These are phyloP conservation scores for Zapornia atra DNA, from an alignment of 2,113 vertebrate species.

Conservation along the genomic window DNA sequence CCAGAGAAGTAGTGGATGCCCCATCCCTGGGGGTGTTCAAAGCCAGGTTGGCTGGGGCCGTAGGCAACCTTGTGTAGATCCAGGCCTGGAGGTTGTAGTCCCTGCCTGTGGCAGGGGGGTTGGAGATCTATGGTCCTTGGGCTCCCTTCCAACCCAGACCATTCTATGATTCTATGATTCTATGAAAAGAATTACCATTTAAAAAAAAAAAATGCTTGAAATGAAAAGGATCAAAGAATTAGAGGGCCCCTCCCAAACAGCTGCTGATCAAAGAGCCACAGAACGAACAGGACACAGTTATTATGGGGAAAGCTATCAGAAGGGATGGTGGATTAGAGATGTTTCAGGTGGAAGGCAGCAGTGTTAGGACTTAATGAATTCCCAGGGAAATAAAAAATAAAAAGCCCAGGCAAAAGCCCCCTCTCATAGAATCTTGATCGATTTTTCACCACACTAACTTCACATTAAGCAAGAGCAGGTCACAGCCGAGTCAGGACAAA, in stretches of 20 bases:
- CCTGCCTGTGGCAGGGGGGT: no score
- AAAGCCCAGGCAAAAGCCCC: neutral
- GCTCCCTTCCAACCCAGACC: no score
- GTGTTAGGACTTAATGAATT: neutral
- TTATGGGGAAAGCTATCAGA: neutral
- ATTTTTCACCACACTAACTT: neutral
- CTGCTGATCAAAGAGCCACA: neutral
- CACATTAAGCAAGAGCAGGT: neutral
- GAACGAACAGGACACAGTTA: neutral
- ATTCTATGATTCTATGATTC: no score
- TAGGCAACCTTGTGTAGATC: no score
- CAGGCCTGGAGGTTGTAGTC: no score
- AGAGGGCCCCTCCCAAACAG: neutral
- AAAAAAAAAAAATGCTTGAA: neutral
- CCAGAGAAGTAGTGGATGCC: no score
- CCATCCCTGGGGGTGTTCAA: no score
- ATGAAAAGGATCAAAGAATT: neutral
- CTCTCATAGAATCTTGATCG: rapidly evolving
- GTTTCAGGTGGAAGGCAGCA: neutral
- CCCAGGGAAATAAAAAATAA: neutral
- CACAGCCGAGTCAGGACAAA: neutral
- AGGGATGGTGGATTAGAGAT: neutral
- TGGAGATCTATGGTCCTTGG: no score
- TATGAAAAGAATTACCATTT: neutral
- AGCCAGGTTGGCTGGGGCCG: no score